Percentiles rank a stretch among this genome's conserved stretches.
Evolutionary conservation across 2,113 vertebrate species (phyloP).

Genomic region (Prionailurus viverrinus): DNA sequence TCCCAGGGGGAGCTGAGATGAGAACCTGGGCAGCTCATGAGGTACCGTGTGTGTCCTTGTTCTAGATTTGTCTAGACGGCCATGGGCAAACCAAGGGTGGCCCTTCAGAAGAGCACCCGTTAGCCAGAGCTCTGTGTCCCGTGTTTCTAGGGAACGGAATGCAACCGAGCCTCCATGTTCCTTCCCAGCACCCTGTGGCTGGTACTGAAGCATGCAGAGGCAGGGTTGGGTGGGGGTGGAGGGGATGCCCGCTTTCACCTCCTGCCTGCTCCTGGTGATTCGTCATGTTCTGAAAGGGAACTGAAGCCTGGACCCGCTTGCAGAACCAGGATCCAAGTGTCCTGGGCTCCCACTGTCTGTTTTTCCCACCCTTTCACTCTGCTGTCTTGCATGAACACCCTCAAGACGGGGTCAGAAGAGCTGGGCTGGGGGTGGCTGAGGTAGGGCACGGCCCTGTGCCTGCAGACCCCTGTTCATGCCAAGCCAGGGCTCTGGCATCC

Average conservation of each 20-base stretch:
- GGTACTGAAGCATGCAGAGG: background rate
- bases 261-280: background rate
- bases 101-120: background rate
- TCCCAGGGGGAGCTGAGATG: background rate
- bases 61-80: background rate
- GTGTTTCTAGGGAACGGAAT: background rate
- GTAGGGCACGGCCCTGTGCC: rapidly evolving
- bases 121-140: background rate
- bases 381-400: background rate
- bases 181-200: background rate
- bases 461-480: background rate
- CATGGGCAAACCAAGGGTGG: background rate
- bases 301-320: background rate
- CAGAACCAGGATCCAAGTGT: background rate
- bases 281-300: background rate
- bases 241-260: background rate
- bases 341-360: background rate
- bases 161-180: background rate
- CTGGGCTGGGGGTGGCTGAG: background rate
- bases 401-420: background rate
- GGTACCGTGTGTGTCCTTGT: background rate
- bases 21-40: background rate
- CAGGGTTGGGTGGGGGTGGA: rapidly evolving
- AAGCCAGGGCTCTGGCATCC: background rate
- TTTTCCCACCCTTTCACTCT: background rate